Conservation (phyloP, 2,888 invertebrate genomes). For the Lasioglossum oenotherae region DNA sequence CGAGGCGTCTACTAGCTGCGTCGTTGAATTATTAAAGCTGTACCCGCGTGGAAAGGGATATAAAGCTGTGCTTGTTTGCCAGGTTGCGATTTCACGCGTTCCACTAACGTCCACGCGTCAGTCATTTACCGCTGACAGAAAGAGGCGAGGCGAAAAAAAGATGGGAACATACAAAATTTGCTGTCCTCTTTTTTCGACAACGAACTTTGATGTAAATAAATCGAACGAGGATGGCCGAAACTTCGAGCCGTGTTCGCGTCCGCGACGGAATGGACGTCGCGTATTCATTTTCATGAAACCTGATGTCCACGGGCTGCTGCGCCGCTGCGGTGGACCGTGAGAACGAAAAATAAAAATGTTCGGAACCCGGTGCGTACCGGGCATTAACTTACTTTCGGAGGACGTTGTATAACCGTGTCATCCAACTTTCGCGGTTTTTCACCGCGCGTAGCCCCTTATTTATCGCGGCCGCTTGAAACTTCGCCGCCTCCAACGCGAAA, state of each 20-base stretch:
- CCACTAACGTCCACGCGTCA: background rate
- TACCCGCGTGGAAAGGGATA: slow-evolving; percentile 14
- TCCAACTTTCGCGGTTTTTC: slow-evolving; percentile 61
- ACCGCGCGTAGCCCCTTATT: slow-evolving; percentile 37
- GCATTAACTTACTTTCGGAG: slow-evolving; percentile 55
- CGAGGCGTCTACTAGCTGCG: slow-evolving; percentile 45
- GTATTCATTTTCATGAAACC: slow-evolving; percentile 65
- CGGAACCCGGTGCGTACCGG: slow-evolving; percentile 14
- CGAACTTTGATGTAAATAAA: slow-evolving; percentile 52
- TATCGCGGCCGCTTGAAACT: slow-evolving; percentile 50
- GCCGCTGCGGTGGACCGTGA: slow-evolving; percentile 33
- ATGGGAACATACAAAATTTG: background rate
- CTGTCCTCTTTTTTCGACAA: background rate
- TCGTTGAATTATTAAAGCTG: slow-evolving; percentile 51
- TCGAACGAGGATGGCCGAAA: slow-evolving; percentile 44
- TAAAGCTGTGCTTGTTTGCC: slow-evolving; percentile 28
- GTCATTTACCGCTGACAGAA: background rate
- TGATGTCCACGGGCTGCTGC: slow-evolving; percentile 35
- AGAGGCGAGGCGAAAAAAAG: background rate
- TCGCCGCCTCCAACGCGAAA: slow-evolving; percentile 30
- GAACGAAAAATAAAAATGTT: slow-evolving; percentile 41
- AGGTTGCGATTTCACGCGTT: background rate
- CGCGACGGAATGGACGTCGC: slow-evolving; percentile 44
- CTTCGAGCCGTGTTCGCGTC: slow-evolving; percentile 34
- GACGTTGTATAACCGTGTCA: slow-evolving; percentile 50